A percentile compares a stretch with the other conserved stretches of the same genome.
Evolutionary conservation across 2,113 vertebrate genomes (phyloP).

Genomic region (Thermophis baileyi): DNA sequence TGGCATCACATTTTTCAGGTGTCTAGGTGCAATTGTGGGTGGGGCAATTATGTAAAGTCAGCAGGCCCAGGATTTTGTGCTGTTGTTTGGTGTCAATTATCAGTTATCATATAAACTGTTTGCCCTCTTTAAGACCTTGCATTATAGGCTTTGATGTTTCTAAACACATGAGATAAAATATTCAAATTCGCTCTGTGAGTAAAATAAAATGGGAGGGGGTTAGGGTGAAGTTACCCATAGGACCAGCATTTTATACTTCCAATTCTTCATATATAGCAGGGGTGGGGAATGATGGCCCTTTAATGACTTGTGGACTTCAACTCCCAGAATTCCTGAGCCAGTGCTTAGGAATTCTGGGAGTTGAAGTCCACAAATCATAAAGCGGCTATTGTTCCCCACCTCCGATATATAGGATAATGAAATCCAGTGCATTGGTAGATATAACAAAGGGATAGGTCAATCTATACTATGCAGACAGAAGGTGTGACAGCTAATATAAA

Average conservation of each 20-base stretch:
- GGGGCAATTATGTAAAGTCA: not conserved
- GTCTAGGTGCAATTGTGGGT: not conserved
- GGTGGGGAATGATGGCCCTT: no score
- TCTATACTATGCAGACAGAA: not conserved
- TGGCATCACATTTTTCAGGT: not conserved
- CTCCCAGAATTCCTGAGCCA: no score
- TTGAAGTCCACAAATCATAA: no score
- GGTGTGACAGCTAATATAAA: not conserved
- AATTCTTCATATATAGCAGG: not conserved
- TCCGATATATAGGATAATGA: not conserved
- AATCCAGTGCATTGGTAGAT: not conserved
- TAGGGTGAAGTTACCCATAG: not conserved
- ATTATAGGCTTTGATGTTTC: not conserved
- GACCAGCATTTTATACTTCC: not conserved
- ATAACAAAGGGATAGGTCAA: not conserved
- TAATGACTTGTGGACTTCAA: no score
- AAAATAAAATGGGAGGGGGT: not conserved
- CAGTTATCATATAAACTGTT: not conserved
- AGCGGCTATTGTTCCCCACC: no score
- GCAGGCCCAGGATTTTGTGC: not conserved
- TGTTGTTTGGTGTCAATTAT: not conserved
- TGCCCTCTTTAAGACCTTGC: not conserved
- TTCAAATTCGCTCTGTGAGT: not conserved
- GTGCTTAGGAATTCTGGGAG: no score
- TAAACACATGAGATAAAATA: not conserved